Evolutionary conservation across 2,888 invertebrate genomes (phyloP).

Genomic region (Chironomus riparius): DNA sequence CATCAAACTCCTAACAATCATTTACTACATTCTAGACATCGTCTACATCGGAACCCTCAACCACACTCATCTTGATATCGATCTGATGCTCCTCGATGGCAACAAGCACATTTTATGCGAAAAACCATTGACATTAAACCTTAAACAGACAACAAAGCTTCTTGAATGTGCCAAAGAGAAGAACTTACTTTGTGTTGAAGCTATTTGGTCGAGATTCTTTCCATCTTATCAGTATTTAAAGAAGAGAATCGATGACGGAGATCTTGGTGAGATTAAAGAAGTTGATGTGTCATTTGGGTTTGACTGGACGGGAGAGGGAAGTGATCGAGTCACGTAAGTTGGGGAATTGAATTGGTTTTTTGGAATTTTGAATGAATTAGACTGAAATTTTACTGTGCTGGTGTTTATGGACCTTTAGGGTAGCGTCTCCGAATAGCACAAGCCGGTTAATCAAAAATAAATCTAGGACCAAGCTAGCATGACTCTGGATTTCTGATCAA

Average conservation of each 20-base stretch:
- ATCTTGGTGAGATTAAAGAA: constrained; percentile 60
- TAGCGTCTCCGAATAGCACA: no score
- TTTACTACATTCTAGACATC: constrained; percentile 68
- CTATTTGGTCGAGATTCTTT: constrained; percentile 79
- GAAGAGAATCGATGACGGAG: constrained; percentile 54
- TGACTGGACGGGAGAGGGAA: constrained; percentile 33
- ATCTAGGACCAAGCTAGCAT: no score
- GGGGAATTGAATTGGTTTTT: constrained; percentile 29
- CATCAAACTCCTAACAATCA: no score
- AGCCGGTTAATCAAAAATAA: no score
- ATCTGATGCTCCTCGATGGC: constrained; percentile 69
- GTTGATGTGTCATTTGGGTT: constrained; percentile 63
- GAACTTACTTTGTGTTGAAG: constrained; percentile 78
- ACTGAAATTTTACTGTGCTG: no score
- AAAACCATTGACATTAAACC: constrained; percentile 78
- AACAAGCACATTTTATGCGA: constrained; percentile 87
- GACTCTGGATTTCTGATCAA: no score
- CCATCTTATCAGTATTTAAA: constrained; percentile 64
- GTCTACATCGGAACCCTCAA: constrained; percentile 76
- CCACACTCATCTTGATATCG: constrained; percentile 60
- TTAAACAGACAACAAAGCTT: constrained; percentile 61
- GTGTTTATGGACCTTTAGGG: no score
- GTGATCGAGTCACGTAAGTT: constrained; percentile 48
- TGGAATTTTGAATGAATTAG: no score
- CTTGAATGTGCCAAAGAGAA: constrained; percentile 58